Evolutionary conservation across 2,113 vertebrate genomes (phyloP).

Genomic region (Pelecanoides urinatrix): DNA sequence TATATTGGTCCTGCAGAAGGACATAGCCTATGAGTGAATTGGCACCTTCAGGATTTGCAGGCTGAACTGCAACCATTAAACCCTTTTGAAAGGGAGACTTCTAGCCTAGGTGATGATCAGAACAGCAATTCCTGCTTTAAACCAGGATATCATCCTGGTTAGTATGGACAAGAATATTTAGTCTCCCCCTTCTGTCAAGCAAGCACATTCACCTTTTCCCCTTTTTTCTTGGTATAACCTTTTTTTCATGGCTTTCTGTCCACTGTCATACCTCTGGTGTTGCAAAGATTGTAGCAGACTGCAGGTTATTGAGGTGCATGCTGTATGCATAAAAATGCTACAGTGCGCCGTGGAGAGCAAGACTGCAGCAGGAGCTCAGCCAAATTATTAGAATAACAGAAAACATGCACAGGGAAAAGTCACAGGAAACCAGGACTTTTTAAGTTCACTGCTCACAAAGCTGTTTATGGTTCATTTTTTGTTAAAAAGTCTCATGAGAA

Average conservation of each 20-base stretch:
- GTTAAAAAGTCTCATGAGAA: background rate
- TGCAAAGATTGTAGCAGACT: background rate
- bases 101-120: background rate
- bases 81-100: background rate
- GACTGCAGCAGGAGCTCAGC: conserved; percentile 7
- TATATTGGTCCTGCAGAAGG: background rate
- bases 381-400: background rate
- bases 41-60: background rate
- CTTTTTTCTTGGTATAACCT: background rate
- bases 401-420: background rate
- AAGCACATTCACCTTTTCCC: background rate
- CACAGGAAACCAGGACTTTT: background rate
- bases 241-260: background rate
- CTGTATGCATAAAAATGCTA: background rate
- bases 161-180: background rate
- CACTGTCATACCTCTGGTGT: background rate
- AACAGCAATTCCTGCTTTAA: background rate
- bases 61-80: background rate
- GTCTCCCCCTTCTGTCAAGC: background rate
- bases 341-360: background rate
- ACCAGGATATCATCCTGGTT: background rate
- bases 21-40: background rate
- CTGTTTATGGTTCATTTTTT: background rate
- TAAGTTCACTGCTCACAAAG: background rate
- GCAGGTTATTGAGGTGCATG: background rate